Evolutionary conservation across 2,113 vertebrate genomes (phyloP).

Genomic region (Lipophrys pholis): DNA sequence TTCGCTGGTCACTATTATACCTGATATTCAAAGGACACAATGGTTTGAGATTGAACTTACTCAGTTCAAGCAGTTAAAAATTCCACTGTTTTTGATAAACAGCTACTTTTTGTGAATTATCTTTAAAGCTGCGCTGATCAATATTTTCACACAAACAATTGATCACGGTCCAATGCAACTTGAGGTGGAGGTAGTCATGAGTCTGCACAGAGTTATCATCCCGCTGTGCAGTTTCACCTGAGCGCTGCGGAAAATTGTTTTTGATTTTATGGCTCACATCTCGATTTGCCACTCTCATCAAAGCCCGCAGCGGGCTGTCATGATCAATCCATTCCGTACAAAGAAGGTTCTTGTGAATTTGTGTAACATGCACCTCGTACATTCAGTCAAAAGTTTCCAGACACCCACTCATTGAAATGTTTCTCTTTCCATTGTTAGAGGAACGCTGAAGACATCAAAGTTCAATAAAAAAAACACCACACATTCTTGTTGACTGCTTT

Average conservation of each 20-base stretch:
- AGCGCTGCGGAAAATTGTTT: background rate
- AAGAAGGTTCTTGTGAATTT: background rate
- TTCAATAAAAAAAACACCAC: no score
- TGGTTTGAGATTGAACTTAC: no score
- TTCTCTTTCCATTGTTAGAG: background rate
- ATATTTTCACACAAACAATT: background rate
- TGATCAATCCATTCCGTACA: background rate
- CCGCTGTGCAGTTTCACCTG: background rate
- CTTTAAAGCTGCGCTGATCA: background rate
- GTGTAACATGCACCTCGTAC: background rate
- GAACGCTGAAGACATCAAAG: background rate
- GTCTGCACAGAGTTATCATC: background rate
- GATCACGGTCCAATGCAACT: background rate
- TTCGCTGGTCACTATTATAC: no score
- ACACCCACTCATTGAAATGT: background rate
- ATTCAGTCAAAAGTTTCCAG: background rate
- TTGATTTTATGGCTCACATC: background rate
- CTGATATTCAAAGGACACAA: no score
- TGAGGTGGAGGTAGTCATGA: background rate
- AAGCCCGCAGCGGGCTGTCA: background rate
- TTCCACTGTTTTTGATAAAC: background rate
- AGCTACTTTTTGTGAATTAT: background rate
- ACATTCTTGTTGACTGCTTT: no score
- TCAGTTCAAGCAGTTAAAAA: no score
- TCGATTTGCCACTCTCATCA: background rate